These are phyloP conservation scores for Boloria euphrosyne DNA, from an alignment of 2,888 invertebrate species.

Conservation along the genomic window DNA sequence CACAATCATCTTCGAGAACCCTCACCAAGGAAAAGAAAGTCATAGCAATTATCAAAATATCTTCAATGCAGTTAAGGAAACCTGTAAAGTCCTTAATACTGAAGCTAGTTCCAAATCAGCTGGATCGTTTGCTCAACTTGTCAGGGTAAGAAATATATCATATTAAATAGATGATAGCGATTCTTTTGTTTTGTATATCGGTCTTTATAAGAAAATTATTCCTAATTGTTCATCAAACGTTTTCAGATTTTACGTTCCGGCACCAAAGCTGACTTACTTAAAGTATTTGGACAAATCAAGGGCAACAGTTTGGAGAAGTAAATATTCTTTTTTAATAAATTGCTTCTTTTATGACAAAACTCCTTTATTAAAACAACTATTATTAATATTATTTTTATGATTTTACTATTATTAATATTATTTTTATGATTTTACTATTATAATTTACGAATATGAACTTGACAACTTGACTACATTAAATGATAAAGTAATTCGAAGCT, in stretches of 20 bases:
- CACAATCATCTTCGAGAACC: constrained; percentile 88
- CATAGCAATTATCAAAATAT: constrained; percentile 82
- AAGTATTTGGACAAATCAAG: constrained; percentile 85
- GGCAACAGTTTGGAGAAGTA: constrained; percentile 83
- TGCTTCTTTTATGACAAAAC: not conserved
- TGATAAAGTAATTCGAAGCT: too few species aligned
- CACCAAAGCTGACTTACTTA: constrained; percentile 86
- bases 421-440: too few species aligned
- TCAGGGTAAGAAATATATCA: constrained; percentile 72
- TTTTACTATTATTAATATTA: too few species aligned
- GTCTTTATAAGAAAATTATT: not conserved
- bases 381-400: too few species aligned
- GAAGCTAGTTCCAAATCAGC: constrained; percentile 87
- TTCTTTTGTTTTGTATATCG: not conserved
- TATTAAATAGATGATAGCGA: not conserved
- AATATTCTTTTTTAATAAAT: constrained; percentile 45
- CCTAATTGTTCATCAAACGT: constrained; percentile 3
- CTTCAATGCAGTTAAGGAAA: constrained; percentile 82
- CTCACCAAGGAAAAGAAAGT: constrained; percentile 77
- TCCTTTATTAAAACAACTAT: too few species aligned
- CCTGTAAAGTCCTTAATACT: constrained; percentile 81
- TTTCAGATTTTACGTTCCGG: constrained; percentile 84
- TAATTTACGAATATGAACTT: too few species aligned
- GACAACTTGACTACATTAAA: too few species aligned
- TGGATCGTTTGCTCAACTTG: constrained; percentile 84